phyloP scores from a whole-genome alignment of 2,888 invertebrate genomes.

The Heliconius ismenius region DNA sequence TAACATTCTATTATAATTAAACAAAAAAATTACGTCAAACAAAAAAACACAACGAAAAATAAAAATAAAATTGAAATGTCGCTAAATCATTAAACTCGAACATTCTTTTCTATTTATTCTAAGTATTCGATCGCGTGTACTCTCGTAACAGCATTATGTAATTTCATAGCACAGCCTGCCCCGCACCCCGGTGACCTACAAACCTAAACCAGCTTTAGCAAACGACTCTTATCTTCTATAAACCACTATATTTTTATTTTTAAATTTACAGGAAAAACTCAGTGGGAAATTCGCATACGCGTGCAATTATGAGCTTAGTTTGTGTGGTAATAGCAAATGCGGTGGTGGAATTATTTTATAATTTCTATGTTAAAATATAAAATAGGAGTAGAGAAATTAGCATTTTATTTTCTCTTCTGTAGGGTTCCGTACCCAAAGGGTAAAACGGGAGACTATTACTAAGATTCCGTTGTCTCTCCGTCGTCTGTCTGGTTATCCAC shows the following conservation, averaged over 20 bases:
- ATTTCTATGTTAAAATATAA: neutral
- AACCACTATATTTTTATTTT: conserved; percentile 21
- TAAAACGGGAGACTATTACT: too few species aligned
- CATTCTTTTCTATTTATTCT: conserved; percentile 29
- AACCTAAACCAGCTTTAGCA: conserved; percentile 36
- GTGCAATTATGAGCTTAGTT: conserved; percentile 7
- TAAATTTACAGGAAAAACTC: conserved; percentile 6
- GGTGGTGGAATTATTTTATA: neutral
- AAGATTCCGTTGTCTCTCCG: too few species aligned
- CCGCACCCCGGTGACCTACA: conserved; percentile 36
- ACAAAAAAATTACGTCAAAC: neutral
- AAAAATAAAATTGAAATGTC: conserved; percentile 22
- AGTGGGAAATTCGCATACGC: conserved; percentile 1
- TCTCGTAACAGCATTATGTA: conserved; percentile 36
- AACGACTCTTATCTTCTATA: conserved; percentile 30
- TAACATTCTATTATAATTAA: neutral
- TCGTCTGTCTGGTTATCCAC: too few species aligned
- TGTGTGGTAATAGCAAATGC: neutral
- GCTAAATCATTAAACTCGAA: conserved; percentile 24
- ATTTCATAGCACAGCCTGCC: conserved; percentile 35
- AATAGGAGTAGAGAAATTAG: neutral
- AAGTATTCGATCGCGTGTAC: conserved; percentile 38
- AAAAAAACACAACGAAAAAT: neutral
- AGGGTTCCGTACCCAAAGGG: neutral
- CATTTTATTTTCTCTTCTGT: neutral